Conservation (phyloP, 2,113 vertebrate genomes). For the Xiphorhynchus elegans region DNA sequence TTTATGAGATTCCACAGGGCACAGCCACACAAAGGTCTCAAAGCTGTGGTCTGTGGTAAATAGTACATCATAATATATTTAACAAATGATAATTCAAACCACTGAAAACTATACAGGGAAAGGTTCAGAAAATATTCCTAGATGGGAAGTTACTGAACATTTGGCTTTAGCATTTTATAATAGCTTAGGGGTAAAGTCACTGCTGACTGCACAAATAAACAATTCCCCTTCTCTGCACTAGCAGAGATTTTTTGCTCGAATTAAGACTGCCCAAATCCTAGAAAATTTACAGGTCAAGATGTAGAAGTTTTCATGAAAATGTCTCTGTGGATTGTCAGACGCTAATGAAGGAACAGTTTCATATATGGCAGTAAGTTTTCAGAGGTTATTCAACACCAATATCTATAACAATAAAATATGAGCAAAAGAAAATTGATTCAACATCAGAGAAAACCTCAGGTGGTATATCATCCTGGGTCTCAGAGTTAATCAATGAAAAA, state of each 20-base stretch:
- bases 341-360: neutral
- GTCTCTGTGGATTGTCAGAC: neutral
- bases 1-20: slow-evolving; percentile 11
- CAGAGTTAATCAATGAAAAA: slow-evolving; percentile 23
- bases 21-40: neutral
- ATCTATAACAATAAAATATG: slow-evolving; percentile 15
- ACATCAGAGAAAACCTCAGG: slow-evolving; percentile 29
- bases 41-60: slow-evolving; percentile 8
- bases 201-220: slow-evolving; percentile 19
- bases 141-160: neutral
- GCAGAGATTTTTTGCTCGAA: neutral
- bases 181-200: slow-evolving; percentile 15
- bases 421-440: slow-evolving; percentile 41
- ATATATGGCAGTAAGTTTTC: neutral
- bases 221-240: neutral
- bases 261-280: neutral
- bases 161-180: slow-evolving; percentile 34
- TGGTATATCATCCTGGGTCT: neutral
- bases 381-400: neutral
- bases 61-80: slow-evolving; percentile 24
- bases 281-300: neutral
- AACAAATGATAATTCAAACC: slow-evolving; percentile 39
- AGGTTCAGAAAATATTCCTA: neutral
- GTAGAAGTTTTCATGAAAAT: neutral
- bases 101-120: neutral